These are phyloP conservation scores for Potamilus streckersoni DNA, from an alignment of 1,140 invertebrate genomes.

Conservation along the genomic window DNA sequence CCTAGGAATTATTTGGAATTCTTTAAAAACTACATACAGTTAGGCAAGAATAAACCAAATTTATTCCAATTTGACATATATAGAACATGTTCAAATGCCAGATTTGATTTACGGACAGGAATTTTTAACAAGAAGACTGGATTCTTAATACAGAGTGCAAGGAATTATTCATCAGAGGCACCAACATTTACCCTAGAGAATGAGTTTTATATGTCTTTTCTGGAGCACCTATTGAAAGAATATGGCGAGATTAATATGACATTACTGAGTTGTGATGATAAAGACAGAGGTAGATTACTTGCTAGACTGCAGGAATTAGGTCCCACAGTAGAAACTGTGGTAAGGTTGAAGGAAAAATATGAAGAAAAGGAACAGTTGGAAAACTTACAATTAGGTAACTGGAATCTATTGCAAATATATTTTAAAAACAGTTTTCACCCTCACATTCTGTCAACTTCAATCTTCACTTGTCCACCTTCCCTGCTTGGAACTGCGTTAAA, in stretches of 20 bases:
- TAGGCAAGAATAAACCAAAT: too few relatives aligned
- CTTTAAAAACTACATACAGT: too few relatives aligned
- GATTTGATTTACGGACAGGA: too few relatives aligned
- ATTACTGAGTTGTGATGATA: not conserved
- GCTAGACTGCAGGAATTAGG: not conserved
- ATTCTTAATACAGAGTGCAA: not conserved
- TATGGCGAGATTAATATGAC: not conserved
- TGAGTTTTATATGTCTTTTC: constrained; percentile 5
- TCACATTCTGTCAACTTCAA: not conserved
- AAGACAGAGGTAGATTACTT: not conserved
- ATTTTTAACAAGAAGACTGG: too few relatives aligned
- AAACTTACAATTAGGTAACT: constrained; percentile 9
- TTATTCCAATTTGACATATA: too few relatives aligned
- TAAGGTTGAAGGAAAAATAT: constrained; percentile 12
- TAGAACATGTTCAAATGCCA: too few relatives aligned
- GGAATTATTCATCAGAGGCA: constrained; percentile 6
- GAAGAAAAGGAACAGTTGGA: constrained; percentile 14
- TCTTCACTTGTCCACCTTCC: too few relatives aligned
- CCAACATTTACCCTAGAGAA: constrained; percentile 7
- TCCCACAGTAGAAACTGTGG: not conserved
- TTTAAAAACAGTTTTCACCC: not conserved
- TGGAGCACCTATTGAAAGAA: constrained; percentile 6
- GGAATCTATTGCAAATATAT: not conserved
- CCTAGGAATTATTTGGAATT: too few relatives aligned
- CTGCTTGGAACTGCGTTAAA: too few relatives aligned